Percentiles rank a stretch among this genome's conserved stretches.
Evolutionary conservation across 2,113 vertebrate species (phyloP).

Genomic region (Centropus unirufus): DNA sequence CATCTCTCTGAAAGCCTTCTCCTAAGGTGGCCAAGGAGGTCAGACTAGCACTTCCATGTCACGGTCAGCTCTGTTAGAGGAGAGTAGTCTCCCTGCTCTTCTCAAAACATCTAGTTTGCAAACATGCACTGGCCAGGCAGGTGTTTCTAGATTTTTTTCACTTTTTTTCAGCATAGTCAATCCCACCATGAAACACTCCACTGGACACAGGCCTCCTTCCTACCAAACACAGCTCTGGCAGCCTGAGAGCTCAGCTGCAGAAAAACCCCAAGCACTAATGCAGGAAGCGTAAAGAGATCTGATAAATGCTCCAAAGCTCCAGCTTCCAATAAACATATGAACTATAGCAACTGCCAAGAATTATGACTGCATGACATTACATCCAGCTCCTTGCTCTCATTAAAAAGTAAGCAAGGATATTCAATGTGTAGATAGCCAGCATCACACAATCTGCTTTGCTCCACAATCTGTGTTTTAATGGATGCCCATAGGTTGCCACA

Average conservation of each 20-base stretch:
- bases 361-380: conserved; percentile 52
- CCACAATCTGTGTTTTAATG: background rate
- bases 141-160: background rate
- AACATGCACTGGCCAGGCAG: background rate
- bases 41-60: background rate
- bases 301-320: conserved; percentile 62
- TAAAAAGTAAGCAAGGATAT: conserved; percentile 5
- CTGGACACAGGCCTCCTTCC: background rate
- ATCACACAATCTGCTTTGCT: conserved; percentile 42
- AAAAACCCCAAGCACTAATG: conserved; percentile 34
- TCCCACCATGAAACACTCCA: background rate
- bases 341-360: conserved; percentile 55
- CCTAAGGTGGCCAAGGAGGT: background rate
- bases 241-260: conserved; percentile 9
- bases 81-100: background rate
- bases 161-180: background rate
- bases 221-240: background rate
- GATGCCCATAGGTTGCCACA: background rate
- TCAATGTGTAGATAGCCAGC: conserved; percentile 41
- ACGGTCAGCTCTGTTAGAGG: background rate
- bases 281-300: conserved; percentile 57
- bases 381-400: conserved; percentile 50
- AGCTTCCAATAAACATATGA: conserved; percentile 62
- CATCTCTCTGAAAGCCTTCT: background rate
- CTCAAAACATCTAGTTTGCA: background rate